These are phyloP conservation scores for Leptoteleia sp. DNA, from an alignment of 1,140 invertebrate genomes.

Conservation along the genomic window DNA sequence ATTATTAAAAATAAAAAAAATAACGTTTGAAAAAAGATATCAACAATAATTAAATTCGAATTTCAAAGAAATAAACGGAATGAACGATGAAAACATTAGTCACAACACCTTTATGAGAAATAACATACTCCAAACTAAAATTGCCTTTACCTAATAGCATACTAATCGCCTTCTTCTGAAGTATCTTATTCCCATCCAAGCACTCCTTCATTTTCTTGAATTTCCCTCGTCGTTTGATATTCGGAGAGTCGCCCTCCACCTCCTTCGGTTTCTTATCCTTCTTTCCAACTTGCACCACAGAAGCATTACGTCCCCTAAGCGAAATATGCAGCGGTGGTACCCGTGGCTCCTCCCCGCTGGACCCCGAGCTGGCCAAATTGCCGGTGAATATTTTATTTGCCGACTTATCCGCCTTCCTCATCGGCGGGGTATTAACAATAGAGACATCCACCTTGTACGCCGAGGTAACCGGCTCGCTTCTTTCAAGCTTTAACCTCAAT, in stretches of 20 bases:
- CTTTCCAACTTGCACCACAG: conserved; percentile 91
- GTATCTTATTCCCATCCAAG: conserved; percentile 76
- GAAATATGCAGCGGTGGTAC: conserved; percentile 95
- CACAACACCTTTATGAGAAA: background rate
- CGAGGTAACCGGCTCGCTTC: conserved; percentile 88
- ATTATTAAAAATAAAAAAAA: too few relatives aligned
- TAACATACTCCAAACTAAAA: background rate
- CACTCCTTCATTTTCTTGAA: conserved; percentile 80
- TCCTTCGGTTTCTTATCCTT: conserved; percentile 86
- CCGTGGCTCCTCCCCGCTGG: conserved; percentile 85
- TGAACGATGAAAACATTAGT: too few relatives aligned
- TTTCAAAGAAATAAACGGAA: too few relatives aligned
- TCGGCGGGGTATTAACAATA: conserved; percentile 83
- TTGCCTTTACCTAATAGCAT: conserved; percentile 75
- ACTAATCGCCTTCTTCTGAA: conserved; percentile 78
- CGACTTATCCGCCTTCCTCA: conserved; percentile 81
- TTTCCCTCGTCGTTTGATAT: conserved; percentile 75
- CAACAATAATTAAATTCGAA: too few relatives aligned
- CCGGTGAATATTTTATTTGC: conserved; percentile 75
- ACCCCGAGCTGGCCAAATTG: conserved; percentile 27
- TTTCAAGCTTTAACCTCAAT: conserved; percentile 88
- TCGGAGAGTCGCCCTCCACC: conserved; percentile 75
- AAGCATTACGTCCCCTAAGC: conserved; percentile 90
- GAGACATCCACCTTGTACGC: conserved; percentile 91
- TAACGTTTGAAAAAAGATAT: too few relatives aligned